Evolutionary conservation across 2,888 invertebrate species (phyloP).

Genomic region (Sipha maydis): DNA sequence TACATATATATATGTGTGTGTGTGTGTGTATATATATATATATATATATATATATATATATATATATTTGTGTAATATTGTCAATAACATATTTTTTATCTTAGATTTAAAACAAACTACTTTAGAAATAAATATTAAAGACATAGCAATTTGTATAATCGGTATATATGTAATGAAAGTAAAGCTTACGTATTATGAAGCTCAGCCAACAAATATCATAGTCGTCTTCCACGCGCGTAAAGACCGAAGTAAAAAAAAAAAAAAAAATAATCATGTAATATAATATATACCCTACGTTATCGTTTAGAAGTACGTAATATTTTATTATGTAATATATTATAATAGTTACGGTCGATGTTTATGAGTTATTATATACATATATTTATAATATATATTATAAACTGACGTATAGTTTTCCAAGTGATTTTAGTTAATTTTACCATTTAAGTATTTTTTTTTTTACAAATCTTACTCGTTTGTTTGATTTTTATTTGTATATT

Average conservation of each 20-base stretch:
- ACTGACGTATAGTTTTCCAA: background rate
- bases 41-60: too few relatives aligned
- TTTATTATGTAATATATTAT: background rate
- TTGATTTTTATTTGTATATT: background rate
- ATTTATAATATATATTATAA: background rate
- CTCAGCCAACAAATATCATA: constrained; percentile 55
- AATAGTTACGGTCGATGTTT: background rate
- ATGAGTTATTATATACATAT: constrained; percentile 21
- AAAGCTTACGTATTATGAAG: background rate
- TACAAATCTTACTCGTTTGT: background rate
- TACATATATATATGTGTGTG: background rate
- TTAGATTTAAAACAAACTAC: background rate
- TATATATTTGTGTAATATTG: background rate
- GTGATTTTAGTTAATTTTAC: constrained; percentile 30
- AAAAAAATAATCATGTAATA: background rate
- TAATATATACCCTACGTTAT: background rate
- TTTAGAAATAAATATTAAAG: background rate
- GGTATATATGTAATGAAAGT: background rate
- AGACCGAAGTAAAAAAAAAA: background rate
- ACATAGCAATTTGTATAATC: background rate
- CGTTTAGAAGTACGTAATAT: background rate
- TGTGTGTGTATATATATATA: too few relatives aligned
- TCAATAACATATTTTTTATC: background rate
- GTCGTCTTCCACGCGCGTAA: constrained; percentile 48
- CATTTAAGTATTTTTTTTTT: constrained; percentile 38